Percentiles rank a stretch among this genome's conserved stretches.
Evolutionary conservation across 2,113 vertebrate genomes (phyloP).

Genomic region (Physeter macrocephalus): DNA sequence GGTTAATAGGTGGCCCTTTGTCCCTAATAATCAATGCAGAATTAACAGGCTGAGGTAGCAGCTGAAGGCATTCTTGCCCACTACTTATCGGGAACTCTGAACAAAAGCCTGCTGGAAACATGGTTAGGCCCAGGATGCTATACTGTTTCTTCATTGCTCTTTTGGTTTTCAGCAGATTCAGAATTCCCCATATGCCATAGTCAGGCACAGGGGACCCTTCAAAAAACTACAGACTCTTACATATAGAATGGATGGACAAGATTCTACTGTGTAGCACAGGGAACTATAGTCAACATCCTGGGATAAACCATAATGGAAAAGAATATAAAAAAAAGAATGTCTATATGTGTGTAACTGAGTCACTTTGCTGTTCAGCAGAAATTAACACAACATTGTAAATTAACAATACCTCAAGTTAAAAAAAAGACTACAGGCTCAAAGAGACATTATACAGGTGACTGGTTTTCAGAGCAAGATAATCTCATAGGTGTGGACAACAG

Average conservation of each 20-base stretch:
- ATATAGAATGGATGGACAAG: not conserved
- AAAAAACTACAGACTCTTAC: not conserved
- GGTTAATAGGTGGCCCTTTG: not conserved
- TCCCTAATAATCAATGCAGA: not conserved
- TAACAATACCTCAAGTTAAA: not conserved
- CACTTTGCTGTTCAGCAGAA: not conserved
- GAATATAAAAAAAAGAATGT: not conserved
- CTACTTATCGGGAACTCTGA: not conserved
- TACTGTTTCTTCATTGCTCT: not conserved
- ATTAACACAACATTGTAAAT: not conserved
- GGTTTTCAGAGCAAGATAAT: not conserved
- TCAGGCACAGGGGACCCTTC: not conserved
- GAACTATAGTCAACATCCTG: not conserved
- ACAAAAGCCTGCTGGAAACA: not conserved
- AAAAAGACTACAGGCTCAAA: not conserved
- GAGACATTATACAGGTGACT: not conserved
- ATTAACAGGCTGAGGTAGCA: not conserved
- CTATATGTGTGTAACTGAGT: not conserved
- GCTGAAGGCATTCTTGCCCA: not conserved
- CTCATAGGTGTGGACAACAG: not conserved
- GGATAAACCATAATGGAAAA: not conserved
- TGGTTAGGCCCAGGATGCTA: not conserved
- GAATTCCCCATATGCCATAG: not conserved
- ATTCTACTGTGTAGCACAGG: not conserved
- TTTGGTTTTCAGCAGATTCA: not conserved